Conservation (phyloP, 1,140 invertebrate species). For the Gryon sp. region DNA sequence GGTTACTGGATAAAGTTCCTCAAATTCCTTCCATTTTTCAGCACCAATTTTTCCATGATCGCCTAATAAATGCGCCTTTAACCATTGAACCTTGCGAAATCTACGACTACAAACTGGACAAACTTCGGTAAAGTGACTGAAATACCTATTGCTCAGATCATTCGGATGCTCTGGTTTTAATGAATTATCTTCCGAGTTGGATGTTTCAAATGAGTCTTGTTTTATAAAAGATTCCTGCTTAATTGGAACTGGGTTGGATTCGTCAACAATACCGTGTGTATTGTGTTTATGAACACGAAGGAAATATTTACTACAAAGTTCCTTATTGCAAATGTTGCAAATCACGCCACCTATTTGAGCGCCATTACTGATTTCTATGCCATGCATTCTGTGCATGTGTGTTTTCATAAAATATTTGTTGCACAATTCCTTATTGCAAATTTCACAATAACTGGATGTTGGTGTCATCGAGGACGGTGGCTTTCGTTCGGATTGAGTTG, state of each 20-base stretch:
- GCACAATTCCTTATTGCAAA: slow-evolving; percentile 99
- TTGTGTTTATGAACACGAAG: slow-evolving; percentile 98
- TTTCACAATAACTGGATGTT: slow-evolving; percentile 96
- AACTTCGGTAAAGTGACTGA: slow-evolving; percentile 87
- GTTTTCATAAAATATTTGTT: slow-evolving; percentile 99
- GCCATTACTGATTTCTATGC: slow-evolving; percentile 95
- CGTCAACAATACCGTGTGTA: slow-evolving; percentile 95
- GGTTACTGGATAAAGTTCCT: slow-evolving; percentile 78
- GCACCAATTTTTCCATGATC: slow-evolving; percentile 89
- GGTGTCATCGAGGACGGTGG: slow-evolving; percentile 80
- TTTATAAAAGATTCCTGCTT: slow-evolving; percentile 71
- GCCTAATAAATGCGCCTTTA: slow-evolving; percentile 92
- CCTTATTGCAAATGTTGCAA: slow-evolving; percentile 98
- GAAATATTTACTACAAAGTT: slow-evolving; percentile 98
- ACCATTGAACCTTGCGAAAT: slow-evolving; percentile 93
- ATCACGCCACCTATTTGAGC: slow-evolving; percentile 94
- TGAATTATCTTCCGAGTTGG: slow-evolving; percentile 77
- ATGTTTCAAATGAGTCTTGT: slow-evolving; percentile 66
- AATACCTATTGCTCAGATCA: slow-evolving; percentile 83
- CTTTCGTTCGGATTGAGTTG: slow-evolving; percentile 66
- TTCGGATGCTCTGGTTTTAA: slow-evolving; percentile 80
- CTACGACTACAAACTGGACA: slow-evolving; percentile 93
- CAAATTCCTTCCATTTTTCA: slow-evolving; percentile 86
- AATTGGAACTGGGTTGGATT: slow-evolving; percentile 75
- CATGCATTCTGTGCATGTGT: slow-evolving; percentile 99